Conservation (phyloP, 2,888 invertebrate species). For the Philereme transversata region DNA sequence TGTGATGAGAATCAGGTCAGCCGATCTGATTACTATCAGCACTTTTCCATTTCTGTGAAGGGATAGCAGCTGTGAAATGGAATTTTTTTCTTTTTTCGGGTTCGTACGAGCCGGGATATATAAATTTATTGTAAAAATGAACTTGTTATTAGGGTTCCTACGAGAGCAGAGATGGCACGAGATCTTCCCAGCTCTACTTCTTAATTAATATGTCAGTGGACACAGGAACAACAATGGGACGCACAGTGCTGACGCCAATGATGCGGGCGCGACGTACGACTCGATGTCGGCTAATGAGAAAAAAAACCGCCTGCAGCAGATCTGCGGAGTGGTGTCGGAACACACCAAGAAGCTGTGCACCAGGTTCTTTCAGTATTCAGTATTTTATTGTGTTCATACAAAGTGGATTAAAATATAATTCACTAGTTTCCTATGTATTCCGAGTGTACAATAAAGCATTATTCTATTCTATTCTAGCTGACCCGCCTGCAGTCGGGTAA, state of each 20-base stretch:
- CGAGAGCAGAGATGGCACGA: background rate
- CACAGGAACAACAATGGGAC: conserved; percentile 70
- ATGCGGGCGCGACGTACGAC: conserved; percentile 85
- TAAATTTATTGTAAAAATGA: background rate
- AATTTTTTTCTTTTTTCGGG: background rate
- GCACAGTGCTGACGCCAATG: conserved; percentile 75
- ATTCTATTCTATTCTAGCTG: no score
- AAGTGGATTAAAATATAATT: no score
- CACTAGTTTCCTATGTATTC: no score
- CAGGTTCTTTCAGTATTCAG: conserved; percentile 57
- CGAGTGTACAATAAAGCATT: no score
- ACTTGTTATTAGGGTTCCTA: background rate
- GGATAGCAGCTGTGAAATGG: background rate
- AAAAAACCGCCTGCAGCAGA: conserved; percentile 85
- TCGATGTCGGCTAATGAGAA: conserved; percentile 86
- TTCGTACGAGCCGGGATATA: no score
- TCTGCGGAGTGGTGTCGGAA: conserved; percentile 90
- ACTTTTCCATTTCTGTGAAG: no score
- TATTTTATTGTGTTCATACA: no score
- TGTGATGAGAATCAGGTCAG: no score
- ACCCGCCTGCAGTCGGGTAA: no score
- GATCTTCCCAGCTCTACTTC: background rate
- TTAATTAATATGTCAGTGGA: conserved; percentile 7
- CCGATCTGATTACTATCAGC: no score
- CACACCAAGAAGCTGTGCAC: conserved; percentile 90